Evolutionary conservation across 1,140 invertebrate genomes (phyloP).

Genomic region (Eubasilissa regina): DNA sequence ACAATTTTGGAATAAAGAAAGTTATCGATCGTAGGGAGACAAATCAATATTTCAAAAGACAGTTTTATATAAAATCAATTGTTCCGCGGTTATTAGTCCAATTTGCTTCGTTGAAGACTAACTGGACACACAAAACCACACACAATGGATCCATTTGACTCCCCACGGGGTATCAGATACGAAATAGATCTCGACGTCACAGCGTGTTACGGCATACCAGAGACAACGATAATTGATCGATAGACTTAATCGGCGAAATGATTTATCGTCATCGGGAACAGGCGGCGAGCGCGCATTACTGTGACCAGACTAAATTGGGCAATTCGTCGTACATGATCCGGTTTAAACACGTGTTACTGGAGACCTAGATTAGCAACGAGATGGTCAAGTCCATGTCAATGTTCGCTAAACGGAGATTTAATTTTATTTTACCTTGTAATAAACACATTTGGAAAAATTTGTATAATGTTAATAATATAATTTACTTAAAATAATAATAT

Average conservation of each 20-base stretch:
- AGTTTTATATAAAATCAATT: too few relatives aligned
- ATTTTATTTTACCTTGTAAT: too few relatives aligned
- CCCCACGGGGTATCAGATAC: neutral
- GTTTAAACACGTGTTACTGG: conserved; percentile 27
- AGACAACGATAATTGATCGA: conserved; percentile 37
- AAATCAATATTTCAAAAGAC: too few relatives aligned
- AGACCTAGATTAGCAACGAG: neutral
- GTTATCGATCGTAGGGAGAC: too few relatives aligned
- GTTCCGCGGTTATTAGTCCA: neutral
- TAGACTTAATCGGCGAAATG: conserved; percentile 25
- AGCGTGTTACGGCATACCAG: conserved; percentile 17
- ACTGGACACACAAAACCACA: conserved; percentile 8
- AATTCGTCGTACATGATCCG: conserved; percentile 8
- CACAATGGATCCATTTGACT: conserved; percentile 3
- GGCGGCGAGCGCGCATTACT: neutral
- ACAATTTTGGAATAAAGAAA: too few relatives aligned
- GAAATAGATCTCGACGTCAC: conserved; percentile 1
- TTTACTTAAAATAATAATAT: too few relatives aligned
- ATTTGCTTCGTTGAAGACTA: neutral
- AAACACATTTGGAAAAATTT: too few relatives aligned
- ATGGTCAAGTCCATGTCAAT: neutral
- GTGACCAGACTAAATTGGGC: neutral
- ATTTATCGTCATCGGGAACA: conserved; percentile 3
- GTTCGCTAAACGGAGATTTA: too few relatives aligned
- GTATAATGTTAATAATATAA: too few relatives aligned